Base-by-base conservation (phyloP, 2,113 vertebrate species). In the Anguilla japonica region DNA sequence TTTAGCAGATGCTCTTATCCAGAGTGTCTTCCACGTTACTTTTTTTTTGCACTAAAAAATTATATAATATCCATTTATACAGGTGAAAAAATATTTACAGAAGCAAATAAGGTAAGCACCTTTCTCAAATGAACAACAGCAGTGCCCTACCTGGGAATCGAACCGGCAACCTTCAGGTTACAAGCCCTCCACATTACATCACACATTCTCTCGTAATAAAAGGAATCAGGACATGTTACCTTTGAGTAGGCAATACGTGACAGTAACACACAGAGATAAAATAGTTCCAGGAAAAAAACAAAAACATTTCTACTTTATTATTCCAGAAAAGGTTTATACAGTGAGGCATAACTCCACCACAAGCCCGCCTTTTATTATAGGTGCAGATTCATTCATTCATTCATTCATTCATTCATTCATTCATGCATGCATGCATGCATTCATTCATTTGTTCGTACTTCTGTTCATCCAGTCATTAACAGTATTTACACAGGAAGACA, bases 251-350 rank as follows among this genome's bases (percentile, higher is more conserved):
- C 29, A 11, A 34, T 75, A n/a, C 0, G 71, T 34, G 26, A 75
- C 26, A 75, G 34, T n/a, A 75, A 22, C 26, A 75, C 71, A 85
- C 63, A 20, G 39, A 22, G 84, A 84, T 29, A 85, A 63, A 85
- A 50, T 34, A 41, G 63, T 71, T 53, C 89, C 87, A 79, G 91
- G 92, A 93, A 89, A 92, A 94, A 94, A 93, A 93, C 95, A 94
- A 96, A 95, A 96, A 95, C 95, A 93, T 93, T 75, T 96, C 96
- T 97, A 96, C 93, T 96, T 96, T 96, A 96, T 96, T 96, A 75
- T 75, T 75, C 95, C 93, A 96, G 95, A 96, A 96, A 95, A 95
- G 93, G 95, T 95, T 71, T 96, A 94, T 94, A 96, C 95, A 67
- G 60, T 67, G 60, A 5, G 60, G 60, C 60, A 22, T 67, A 22